Base-by-base conservation (phyloP, 2,113 vertebrate genomes). In the Lichenostomus cassidix region DNA sequence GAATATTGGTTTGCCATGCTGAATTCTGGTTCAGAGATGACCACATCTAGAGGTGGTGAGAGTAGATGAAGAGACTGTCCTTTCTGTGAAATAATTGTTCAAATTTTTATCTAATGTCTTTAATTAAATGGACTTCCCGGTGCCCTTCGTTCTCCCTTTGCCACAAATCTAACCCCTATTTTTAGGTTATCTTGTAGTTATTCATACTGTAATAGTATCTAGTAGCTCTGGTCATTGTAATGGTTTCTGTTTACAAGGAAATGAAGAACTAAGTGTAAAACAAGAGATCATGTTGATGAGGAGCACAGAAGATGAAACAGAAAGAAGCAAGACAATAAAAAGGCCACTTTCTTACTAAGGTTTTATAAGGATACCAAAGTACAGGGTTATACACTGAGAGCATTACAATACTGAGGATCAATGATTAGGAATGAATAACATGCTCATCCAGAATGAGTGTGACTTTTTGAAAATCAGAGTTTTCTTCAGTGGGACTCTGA, bases 391-490 rank as follows among this genome's bases (percentile, higher is more conserved):
- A 28, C 21, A 19, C 3, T 39, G 7, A 76, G 13, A n/a, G 35
- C 15, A 9, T 39, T 64, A 6, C 14, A 69, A 56, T 80, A 33
- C 22, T 5, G 49, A 13, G 22, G 37, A 49, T 44, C 58, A 59
- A 1, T 39, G n/a, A 69, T 78, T 5, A 64, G 41, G 56, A 70
- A 56, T 31, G 1, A 75, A 44, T 49, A 35, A 47, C 0, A 0
- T 15, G 8, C 65, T 82, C 11, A 58, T 76, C 20, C 63, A 29
- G 28, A 60, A 82, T 7, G 12, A 82, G 14, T 5, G 20, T 9
- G 29, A 83, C 53, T 70, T 82, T 65, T 69, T 91, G 50, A 84
- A 95, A 94, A 89, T 79, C 42, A 39, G 44, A 42, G 23, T 53
- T 87, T 92, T 70, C 50, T 75, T 83, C 53, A 49, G 52, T 52